Conservation (phyloP, 1,140 invertebrate genomes). For the Drosophila baimaii region DNA sequence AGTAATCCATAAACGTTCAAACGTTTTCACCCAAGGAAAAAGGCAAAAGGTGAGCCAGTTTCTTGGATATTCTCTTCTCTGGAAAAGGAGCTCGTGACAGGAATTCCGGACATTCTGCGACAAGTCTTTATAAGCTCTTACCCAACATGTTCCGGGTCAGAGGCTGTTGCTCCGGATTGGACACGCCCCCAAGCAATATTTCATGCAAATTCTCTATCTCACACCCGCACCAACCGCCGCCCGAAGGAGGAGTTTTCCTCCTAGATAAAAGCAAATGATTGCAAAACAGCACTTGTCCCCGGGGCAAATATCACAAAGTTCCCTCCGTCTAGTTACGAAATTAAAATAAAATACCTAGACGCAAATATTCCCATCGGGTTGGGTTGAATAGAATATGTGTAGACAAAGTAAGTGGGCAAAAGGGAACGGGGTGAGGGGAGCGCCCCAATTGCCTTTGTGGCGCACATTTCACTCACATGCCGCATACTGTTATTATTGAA, state of each 20-base stretch:
- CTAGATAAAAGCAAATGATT: constrained; percentile 47
- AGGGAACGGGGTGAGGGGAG: not conserved
- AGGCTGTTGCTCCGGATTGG: constrained; percentile 14
- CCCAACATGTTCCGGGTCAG: constrained; percentile 8
- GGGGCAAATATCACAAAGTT: constrained; percentile 30
- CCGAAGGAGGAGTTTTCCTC: not conserved
- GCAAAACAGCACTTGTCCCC: constrained; percentile 41
- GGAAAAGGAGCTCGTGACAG: not conserved
- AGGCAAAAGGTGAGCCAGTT: constrained; percentile 17
- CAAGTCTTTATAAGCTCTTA: constrained; percentile 22
- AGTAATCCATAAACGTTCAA: constrained; percentile 6
- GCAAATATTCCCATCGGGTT: constrained; percentile 7
- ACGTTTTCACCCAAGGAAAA: not conserved
- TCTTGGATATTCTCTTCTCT: not conserved
- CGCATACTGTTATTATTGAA: constrained; percentile 38
- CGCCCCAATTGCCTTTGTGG: constrained; percentile 20
- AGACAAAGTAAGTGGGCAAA: not conserved
- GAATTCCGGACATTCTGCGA: constrained; percentile 25
- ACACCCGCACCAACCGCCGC: not conserved
- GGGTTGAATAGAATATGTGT: not conserved
- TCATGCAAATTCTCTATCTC: constrained; percentile 37
- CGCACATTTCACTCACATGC: constrained; percentile 14
- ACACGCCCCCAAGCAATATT: constrained; percentile 13
- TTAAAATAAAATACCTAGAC: constrained; percentile 36
- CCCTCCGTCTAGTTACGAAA: constrained; percentile 27